Evolutionary conservation across 2,888 invertebrate genomes (phyloP).

Genomic region (Apoderus coryli): DNA sequence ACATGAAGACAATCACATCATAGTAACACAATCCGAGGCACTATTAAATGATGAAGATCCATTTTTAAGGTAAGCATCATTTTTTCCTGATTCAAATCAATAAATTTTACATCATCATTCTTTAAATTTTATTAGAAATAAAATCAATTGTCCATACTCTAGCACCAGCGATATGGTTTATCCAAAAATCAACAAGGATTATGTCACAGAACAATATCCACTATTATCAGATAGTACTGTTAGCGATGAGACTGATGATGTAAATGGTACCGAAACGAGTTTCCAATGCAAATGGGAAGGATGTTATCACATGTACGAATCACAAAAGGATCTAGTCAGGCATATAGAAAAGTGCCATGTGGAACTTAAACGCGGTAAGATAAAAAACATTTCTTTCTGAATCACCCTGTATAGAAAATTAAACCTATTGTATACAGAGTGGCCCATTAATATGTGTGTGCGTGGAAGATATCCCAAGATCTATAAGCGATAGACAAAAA

Average conservation of each 20-base stretch:
- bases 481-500: too few relatives aligned
- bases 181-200: too few relatives aligned
- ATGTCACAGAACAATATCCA: too few relatives aligned
- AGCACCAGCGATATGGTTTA: too few relatives aligned
- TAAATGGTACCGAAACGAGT: conserved; percentile 6
- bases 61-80: conserved; percentile 19
- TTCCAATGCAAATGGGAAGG: conserved; percentile 71
- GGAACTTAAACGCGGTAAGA: conserved; percentile 56
- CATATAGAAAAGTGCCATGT: conserved; percentile 82
- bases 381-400: conserved; percentile 1
- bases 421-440: too few relatives aligned
- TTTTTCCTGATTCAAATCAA: too few relatives aligned
- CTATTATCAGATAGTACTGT: neutral
- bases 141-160: too few relatives aligned
- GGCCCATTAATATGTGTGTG: too few relatives aligned
- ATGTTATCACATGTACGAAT: conserved; percentile 65
- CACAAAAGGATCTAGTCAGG: conserved; percentile 64
- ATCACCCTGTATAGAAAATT: too few relatives aligned
- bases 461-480: too few relatives aligned
- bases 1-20: conserved; percentile 29
- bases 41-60: conserved; percentile 28
- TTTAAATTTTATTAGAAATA: too few relatives aligned
- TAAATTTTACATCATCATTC: too few relatives aligned
- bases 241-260: neutral
- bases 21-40: conserved; percentile 33